Evolutionary conservation across 2,888 invertebrate genomes (phyloP).

Genomic region (Pandemis heparana): DNA sequence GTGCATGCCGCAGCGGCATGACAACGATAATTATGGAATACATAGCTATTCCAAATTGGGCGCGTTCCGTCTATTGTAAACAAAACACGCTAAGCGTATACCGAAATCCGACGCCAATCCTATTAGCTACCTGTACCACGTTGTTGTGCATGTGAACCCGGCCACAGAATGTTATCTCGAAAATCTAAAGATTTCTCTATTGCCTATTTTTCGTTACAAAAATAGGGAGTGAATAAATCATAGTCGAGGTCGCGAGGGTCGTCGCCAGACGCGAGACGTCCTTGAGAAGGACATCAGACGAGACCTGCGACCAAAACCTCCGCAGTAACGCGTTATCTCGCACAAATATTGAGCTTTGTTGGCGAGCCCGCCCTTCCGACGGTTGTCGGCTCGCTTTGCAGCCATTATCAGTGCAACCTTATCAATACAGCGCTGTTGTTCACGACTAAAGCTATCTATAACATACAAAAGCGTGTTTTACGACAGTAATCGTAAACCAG

Average conservation of each 20-base stretch:
- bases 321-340: constrained; percentile 31
- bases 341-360: constrained; percentile 35
- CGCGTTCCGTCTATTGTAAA: background rate
- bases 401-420: constrained; percentile 58
- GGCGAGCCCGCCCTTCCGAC: constrained; percentile 16
- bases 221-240: constrained; percentile 32
- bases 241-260: constrained; percentile 54
- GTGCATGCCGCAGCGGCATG: background rate
- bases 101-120: constrained; percentile 18
- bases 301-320: constrained; percentile 40
- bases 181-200: background rate
- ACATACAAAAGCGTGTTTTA: constrained; percentile 32
- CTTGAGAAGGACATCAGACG: constrained; percentile 70
- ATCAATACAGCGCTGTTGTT: constrained; percentile 49
- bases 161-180: constrained; percentile 10
- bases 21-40: background rate
- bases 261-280: constrained; percentile 63
- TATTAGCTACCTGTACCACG: constrained; percentile 23
- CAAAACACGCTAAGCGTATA: background rate
- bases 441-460: constrained; percentile 21
- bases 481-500: constrained; percentile 29
- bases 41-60: background rate
- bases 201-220: background rate
- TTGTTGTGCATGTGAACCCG: constrained; percentile 18
- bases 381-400: constrained; percentile 5